phyloP scores from a whole-genome alignment of 2,888 invertebrate species.

The Microctonus hyperodae region DNA sequence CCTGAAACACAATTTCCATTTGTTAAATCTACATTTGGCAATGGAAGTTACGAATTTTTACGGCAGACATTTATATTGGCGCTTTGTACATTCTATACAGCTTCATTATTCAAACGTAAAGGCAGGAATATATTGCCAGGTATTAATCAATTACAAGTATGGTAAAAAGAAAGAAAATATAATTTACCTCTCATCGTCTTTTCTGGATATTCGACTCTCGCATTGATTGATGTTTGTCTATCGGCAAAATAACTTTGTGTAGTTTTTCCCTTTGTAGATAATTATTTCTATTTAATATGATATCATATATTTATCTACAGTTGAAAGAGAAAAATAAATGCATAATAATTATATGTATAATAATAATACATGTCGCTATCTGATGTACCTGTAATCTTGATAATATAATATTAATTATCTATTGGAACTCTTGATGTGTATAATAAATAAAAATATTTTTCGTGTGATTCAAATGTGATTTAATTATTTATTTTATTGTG shows the following conservation, averaged over 20 bases:
- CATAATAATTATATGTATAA: too few species aligned
- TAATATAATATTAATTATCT: not conserved
- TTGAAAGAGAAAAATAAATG: not conserved
- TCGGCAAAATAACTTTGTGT: not conserved
- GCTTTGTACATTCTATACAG: conserved; percentile 52
- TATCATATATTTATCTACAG: not conserved
- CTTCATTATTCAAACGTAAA: conserved; percentile 50
- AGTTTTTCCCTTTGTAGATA: not conserved
- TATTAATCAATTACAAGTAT: conserved; percentile 24
- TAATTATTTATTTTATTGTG: not conserved
- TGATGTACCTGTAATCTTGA: conserved; percentile 10
- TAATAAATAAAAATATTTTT: conserved; percentile 13
- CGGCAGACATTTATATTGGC: conserved; percentile 47
- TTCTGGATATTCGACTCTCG: conserved; percentile 3
- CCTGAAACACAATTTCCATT: conserved; percentile 22
- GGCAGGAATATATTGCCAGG: conserved; percentile 32
- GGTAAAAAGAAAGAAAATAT: conserved; percentile 31
- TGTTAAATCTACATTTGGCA: conserved; percentile 3
- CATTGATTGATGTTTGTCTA: not conserved
- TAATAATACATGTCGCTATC: not conserved
- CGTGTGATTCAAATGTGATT: not conserved
- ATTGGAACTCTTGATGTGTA: not conserved
- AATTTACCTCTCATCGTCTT: not conserved
- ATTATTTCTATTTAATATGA: not conserved
- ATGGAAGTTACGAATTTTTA: conserved; percentile 43